Evolutionary conservation across 92 coral and sea anemone species (phyloP), one percentile per base, ranked within the genome.

Genomic region (Zoanthus gigantus): DNA sequence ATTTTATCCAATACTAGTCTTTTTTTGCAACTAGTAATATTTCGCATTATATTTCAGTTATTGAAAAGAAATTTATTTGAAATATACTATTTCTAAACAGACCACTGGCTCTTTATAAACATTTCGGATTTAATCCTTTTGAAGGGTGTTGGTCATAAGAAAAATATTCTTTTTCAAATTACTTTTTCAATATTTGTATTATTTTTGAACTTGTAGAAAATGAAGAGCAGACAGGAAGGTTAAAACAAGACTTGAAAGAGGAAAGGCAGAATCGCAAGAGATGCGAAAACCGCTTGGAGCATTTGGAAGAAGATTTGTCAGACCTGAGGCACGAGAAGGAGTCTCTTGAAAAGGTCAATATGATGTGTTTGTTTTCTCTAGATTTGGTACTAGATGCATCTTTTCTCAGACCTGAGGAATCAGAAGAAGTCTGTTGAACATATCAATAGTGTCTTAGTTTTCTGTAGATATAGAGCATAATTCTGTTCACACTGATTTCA

Each of bases 241-340:
- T 95, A 37, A 95, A 94, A 29, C 93, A 93, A 54, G 90, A 90
- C 65, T 65, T 97, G 67, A 97, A 94, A 61, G 98, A 95, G 74
- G 98, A 92, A 71, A 96, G 94, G 54, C 98, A 97, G 83, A 92
- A 95, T 46, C 93, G 98, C 68, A 97, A 97, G 89, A 88, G 95
- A 73, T 77, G 93, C 10, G 99, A 95, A 79, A 96, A 97, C 87
- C 93, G 93, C 63, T 78, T 93, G 56, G 94, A 94, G 23, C 94
- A 92, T 74, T 78, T 97, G 63, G 99, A 97, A 37, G 99, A 97
- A 46, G 97, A 94, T 78, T 87, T 97, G 72, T 85, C 94, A 37
- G 99, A 97, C 66, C 72, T 97, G n/a, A 88, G 87, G 78, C 97
- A 95, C 50, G 99, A 95, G 74, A 97, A 97, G 73, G 98, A 97